Evolutionary conservation across 2,797 vertebrate species (phyloP).

Genomic region (Gymnodraco acuticeps): DNA sequence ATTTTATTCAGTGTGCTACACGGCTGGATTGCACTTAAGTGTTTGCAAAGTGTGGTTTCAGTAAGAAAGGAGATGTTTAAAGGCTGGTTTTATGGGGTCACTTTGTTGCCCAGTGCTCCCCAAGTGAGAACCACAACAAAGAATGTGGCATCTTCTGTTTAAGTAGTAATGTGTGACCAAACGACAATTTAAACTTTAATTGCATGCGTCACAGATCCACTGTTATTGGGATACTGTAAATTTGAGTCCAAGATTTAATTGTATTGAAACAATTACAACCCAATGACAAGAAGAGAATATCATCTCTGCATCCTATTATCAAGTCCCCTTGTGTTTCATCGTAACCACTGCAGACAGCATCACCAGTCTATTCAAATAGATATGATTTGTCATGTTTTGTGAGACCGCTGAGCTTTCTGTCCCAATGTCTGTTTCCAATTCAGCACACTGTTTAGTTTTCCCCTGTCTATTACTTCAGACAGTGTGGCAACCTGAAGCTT

Average conservation of each 20-base stretch:
- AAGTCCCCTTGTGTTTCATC: conserved; percentile 38
- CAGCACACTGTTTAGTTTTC: conserved; percentile 49
- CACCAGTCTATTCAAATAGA: conserved; percentile 54
- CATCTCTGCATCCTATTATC: conserved; percentile 54
- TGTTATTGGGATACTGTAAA: conserved; percentile 12
- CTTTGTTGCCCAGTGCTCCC: conserved; percentile 44
- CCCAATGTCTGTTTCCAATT: conserved; percentile 73
- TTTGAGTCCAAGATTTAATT: conserved; percentile 32
- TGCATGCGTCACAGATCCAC: conserved; percentile 33
- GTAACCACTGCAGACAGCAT: conserved; percentile 47
- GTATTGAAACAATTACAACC: conserved; percentile 39
- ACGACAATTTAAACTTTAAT: conserved; percentile 46
- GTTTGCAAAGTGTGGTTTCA: conserved; percentile 63
- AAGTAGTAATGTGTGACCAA: conserved; percentile 34
- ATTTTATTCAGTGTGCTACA: conserved; percentile 52
- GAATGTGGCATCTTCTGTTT: conserved; percentile 39
- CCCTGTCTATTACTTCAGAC: conserved; percentile 71
- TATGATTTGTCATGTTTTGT: conserved; percentile 68
- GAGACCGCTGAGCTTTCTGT: conserved; percentile 62
- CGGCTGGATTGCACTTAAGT: conserved; percentile 60
- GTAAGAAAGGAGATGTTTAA: conserved; percentile 49
- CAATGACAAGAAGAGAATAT: conserved; percentile 48
- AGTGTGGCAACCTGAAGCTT: conserved; percentile 70
- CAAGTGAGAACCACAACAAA: conserved; percentile 62
- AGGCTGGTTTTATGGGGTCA: conserved; percentile 51